Evolutionary conservation across 1,140 invertebrate genomes (phyloP), one percentile per base, ranked within the genome.

Genomic region (Leucophenga varia): DNA sequence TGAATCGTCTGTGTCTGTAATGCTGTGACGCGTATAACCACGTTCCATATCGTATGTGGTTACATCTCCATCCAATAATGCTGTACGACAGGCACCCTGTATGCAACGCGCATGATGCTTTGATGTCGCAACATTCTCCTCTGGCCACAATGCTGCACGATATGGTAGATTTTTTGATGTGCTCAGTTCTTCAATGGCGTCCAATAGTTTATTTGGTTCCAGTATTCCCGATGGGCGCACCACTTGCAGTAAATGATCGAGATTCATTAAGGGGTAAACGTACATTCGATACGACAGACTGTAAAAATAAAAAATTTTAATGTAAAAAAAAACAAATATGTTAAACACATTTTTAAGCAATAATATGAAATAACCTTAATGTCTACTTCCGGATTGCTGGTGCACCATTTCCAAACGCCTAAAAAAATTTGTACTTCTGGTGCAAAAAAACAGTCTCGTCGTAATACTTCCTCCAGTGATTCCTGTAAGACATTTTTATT

Each of bases 341-440:
- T 7, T 22, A 45, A 36, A 36, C 3, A 36, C 20, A 28, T 18
- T 18, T 12, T 35, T n/a, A n/a, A n/a, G n/a, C n/a, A n/a, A n/a
- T n/a, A n/a, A n/a, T n/a, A n/a, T 34, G 1, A 8, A 45, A 64
- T 71, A 46, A 77, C 76, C 12, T 79, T 79, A 2, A 79, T 67
- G 56, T 89, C 84, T 18, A 83, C 57, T 83, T 83, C 81, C 67
- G 84, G 79, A 82, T 97, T 84, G 57, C 85, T 77, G 67, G 83
- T 85, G 49, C 89, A 87, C 95, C 95, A 98, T 38, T 82, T 80
- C 64, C 83, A 82, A 2, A 98, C 89, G 6, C 91, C 89, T 59
- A 84, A 80, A 77, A 98, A 99, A 52, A 99, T 97, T 59, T 97
- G 88, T 18, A 95, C 90, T 79, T 99, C 96, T 3, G 88, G 85